phyloP scores from a whole-genome alignment of 2,888 invertebrate genomes.

The Phymatocera aterrima region DNA sequence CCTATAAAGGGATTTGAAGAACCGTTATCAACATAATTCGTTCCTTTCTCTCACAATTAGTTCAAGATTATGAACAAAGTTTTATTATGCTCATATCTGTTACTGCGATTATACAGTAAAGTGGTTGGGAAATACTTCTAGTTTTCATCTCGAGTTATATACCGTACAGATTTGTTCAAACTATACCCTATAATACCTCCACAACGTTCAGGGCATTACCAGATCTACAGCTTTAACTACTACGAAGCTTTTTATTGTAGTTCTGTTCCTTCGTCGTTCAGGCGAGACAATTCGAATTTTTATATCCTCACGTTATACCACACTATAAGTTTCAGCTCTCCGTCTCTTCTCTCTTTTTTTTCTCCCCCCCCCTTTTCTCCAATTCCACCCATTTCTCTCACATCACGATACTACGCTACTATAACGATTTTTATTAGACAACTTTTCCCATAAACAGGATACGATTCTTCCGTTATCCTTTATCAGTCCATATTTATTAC shows the following conservation, averaged over 20 bases:
- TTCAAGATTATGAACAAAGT: too few relatives aligned
- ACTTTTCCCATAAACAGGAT: constrained; percentile 59
- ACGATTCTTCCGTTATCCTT: constrained; percentile 50
- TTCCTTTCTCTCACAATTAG: too few relatives aligned
- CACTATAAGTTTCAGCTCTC: constrained; percentile 24
- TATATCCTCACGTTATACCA: constrained; percentile 36
- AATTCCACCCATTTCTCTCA: not conserved
- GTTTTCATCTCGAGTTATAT: too few relatives aligned
- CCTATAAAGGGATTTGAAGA: too few relatives aligned
- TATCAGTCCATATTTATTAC: constrained; percentile 59
- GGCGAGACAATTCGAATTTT: constrained; percentile 45
- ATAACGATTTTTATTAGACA: constrained; percentile 59
- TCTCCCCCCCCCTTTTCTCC: not conserved
- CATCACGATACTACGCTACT: constrained; percentile 34
- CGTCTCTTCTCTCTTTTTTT: not conserved
- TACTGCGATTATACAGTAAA: too few relatives aligned
- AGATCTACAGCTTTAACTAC: too few relatives aligned
- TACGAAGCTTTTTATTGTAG: constrained; percentile 43
- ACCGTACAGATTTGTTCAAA: too few relatives aligned
- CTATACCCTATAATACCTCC: not conserved
- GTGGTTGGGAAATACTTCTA: too few relatives aligned
- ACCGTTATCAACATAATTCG: too few relatives aligned
- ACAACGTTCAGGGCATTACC: not conserved
- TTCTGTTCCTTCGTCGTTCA: constrained; percentile 24
- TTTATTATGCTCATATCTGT: too few relatives aligned